Percentiles rank a stretch among this genome's conserved stretches.
Conservation (phyloP, 2,113 vertebrate genomes). For the Gymnarchus niloticus region DNA sequence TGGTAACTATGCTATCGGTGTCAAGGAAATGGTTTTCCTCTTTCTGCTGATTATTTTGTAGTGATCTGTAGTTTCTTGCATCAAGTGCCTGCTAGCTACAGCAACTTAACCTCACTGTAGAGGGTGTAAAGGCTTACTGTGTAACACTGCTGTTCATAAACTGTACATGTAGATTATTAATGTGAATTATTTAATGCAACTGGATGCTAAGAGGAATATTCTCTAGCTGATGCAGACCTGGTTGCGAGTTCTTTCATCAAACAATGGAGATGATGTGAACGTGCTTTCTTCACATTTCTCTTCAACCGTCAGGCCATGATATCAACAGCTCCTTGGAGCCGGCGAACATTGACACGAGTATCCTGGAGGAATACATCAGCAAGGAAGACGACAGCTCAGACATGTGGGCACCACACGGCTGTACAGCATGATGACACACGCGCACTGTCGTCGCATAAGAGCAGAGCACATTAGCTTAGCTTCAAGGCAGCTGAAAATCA, state of each 20-base stretch:
- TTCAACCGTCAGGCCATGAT: constrained; percentile 78
- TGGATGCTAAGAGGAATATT: neutral
- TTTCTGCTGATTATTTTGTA: neutral
- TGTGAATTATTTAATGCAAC: neutral
- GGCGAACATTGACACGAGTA: constrained; percentile 96
- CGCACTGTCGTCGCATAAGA: no score
- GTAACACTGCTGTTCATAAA: neutral
- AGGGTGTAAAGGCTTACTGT: neutral
- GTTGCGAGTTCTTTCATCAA: neutral
- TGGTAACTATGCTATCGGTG: neutral
- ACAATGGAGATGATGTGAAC: neutral
- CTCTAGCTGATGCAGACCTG: neutral
- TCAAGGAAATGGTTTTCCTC: neutral
- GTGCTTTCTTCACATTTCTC: constrained; percentile 30
- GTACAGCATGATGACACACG: neutral
- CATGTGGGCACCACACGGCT: constrained; percentile 74
- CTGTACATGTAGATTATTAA: neutral
- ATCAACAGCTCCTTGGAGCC: constrained; percentile 95
- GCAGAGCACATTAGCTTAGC: neutral
- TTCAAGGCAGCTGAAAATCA: neutral
- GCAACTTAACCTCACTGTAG: neutral
- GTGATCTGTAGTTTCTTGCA: neutral
- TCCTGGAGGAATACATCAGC: constrained; percentile 98
- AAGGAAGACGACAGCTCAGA: constrained; percentile 93
- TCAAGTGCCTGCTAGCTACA: neutral